phyloP scores from a whole-genome alignment of 1,140 invertebrate genomes.

The Rhagoletis pomonella region DNA sequence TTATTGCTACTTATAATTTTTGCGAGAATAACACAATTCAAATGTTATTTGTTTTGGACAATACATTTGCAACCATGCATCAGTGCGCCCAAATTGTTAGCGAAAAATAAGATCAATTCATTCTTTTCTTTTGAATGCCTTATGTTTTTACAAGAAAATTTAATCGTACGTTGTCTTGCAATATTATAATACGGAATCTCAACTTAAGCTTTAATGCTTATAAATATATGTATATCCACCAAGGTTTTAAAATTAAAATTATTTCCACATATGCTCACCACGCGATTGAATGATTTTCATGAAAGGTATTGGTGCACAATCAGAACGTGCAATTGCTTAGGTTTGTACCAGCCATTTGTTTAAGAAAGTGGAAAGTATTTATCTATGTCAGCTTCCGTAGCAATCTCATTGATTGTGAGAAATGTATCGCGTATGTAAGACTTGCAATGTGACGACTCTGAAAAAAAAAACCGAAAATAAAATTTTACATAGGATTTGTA shows the following conservation, averaged over 20 bases:
- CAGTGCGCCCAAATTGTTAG: no score
- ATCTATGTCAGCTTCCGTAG: constrained; percentile 68
- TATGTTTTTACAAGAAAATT: no score
- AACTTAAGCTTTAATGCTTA: no score
- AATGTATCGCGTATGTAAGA: constrained; percentile 71
- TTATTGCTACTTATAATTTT: neutral
- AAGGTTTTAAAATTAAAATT: no score
- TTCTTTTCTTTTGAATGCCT: no score
- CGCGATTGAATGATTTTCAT: neutral
- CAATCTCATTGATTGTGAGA: constrained; percentile 66
- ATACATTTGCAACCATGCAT: no score
- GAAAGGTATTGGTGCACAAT: neutral
- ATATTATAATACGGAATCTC: no score
- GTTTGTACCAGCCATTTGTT: neutral
- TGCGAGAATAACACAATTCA: neutral
- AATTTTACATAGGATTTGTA: no score
- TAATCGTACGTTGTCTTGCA: no score
- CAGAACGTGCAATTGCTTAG: neutral
- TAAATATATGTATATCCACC: no score
- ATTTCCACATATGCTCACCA: neutral
- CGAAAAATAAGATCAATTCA: no score
- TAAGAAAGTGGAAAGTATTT: constrained; percentile 63
- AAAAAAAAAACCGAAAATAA: constrained; percentile 55
- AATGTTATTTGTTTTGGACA: no score
- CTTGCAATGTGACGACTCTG: constrained; percentile 75